Percentiles rank a stretch among this genome's conserved stretches.
These are phyloP conservation scores for Masnerella sp. DNA, from an alignment of 2,888 invertebrate genomes.

Conservation along the genomic window DNA sequence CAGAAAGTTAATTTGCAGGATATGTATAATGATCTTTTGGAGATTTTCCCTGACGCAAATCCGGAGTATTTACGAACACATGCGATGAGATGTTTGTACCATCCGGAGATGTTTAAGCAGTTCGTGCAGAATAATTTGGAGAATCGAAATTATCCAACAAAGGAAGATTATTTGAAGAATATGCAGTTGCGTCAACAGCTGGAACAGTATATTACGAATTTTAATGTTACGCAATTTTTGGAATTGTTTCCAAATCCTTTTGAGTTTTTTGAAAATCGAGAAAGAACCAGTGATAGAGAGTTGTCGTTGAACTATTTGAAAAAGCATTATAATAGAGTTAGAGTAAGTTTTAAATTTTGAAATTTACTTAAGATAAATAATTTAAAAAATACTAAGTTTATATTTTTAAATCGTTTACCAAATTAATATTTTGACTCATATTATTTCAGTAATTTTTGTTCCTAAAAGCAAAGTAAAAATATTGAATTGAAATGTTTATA, in stretches of 20 bases:
- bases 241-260: slow-evolving; percentile 77
- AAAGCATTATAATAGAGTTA: slow-evolving; percentile 57
- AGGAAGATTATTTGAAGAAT: slow-evolving; percentile 62
- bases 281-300: slow-evolving; percentile 55
- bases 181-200: slow-evolving; percentile 72
- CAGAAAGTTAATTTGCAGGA: slow-evolving; percentile 59
- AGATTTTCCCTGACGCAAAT: slow-evolving; percentile 70
- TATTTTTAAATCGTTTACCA: background rate
- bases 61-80: slow-evolving; percentile 65
- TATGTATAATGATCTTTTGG: slow-evolving; percentile 62
- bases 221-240: slow-evolving; percentile 76
- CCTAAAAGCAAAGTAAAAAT: too few species aligned
- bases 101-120: slow-evolving; percentile 60
- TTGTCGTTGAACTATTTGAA: slow-evolving; percentile 65
- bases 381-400: background rate
- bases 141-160: slow-evolving; percentile 65
- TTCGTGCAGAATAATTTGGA: slow-evolving; percentile 66
- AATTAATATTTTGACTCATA: too few species aligned
- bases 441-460: too few species aligned
- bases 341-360: slow-evolving; percentile 48
- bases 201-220: slow-evolving; percentile 77
- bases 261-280: slow-evolving; percentile 68
- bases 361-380: background rate
- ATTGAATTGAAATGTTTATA: too few species aligned
- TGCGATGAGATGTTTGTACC: slow-evolving; percentile 48